Base-by-base conservation (phyloP, 2,797 vertebrate species). In the Poecilia picta region DNA sequence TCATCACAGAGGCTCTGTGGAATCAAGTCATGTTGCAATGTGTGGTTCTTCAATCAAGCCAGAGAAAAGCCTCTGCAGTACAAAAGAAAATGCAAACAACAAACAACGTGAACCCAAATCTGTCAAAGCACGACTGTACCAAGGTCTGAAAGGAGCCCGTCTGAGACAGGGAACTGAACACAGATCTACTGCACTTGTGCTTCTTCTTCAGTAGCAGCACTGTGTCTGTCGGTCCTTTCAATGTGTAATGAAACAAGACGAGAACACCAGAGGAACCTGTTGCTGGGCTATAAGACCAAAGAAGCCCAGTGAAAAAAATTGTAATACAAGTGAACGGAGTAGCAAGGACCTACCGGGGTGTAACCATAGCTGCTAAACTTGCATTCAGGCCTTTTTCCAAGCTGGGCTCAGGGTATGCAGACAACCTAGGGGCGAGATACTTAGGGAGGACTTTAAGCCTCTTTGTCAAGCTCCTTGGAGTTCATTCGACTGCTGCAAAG, bases 311-410 rank as follows among this genome's bases (percentile, higher is more conserved):
- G 86, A 87, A 94, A 94, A 93, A 92, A 94, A 94, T 94, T 92
- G 92, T 91, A 95, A 93, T 92, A 88, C 88, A 86, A 86, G 89
- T 64, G 66, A 89, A 79, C 83, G 81, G 74, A 80, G 91, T 81
- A 83, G 89, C 87, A 85, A 92, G 90, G 93, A 92, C 92, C 92
- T 93, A 87, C 85, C 82, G 79, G 90, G 86, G 93, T 93, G 94
- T 95, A 93, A 94, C 94, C 94, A 95, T 95, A 95, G 95, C 94
- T 94, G 92, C 92, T 92, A 93, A 94, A 95, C 92, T 94, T 89
- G 90, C 88, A 93, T 95, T 94, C 93, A 95, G 91, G 86, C 84
- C 90, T 89, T 92, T 89, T 89, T 84, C 87, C 90, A 91, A 91
- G 89, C 85, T 82, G 77, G 86, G 90, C 83, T 93, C 86, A 74